Conservation (phyloP, 2,113 vertebrate species). For the Urocitellus parryii region DNA sequence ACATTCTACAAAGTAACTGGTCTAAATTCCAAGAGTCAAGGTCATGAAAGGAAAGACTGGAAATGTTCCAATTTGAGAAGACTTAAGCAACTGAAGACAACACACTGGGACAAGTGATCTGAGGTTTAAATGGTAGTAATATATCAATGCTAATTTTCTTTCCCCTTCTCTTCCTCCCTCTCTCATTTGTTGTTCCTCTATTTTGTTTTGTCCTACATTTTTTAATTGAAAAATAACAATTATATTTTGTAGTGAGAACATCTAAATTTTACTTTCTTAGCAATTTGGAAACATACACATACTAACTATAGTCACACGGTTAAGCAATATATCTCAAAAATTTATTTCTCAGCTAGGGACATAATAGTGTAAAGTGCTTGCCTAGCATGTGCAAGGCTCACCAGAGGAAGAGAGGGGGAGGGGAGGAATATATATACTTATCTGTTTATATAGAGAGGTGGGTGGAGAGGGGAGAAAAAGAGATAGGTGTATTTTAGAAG, state of each 20-base stretch:
- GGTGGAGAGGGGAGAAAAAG: no score
- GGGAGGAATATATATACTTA: no score
- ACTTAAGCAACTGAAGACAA: conserved; percentile 25
- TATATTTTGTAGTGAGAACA: background rate
- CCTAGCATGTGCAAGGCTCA: no score
- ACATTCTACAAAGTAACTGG: background rate
- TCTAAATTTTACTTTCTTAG: background rate
- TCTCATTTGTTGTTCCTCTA: background rate
- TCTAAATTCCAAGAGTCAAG: background rate
- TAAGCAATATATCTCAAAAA: background rate
- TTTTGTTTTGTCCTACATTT: background rate
- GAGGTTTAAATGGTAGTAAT: background rate
- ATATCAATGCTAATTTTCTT: background rate
- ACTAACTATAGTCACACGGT: background rate
- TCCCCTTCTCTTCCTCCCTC: no score
- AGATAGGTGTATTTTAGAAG: no score
- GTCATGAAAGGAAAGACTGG: background rate
- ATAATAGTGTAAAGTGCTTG: no score
- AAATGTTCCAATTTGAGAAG: background rate
- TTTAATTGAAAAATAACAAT: background rate
- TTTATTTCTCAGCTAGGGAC: background rate
- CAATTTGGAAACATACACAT: background rate
- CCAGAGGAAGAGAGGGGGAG: no score
- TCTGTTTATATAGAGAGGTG: no score
- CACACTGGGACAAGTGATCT: background rate